These are phyloP conservation scores for Salarias fasciatus DNA, from an alignment of 2,797 vertebrate genomes.

Conservation along the genomic window DNA sequence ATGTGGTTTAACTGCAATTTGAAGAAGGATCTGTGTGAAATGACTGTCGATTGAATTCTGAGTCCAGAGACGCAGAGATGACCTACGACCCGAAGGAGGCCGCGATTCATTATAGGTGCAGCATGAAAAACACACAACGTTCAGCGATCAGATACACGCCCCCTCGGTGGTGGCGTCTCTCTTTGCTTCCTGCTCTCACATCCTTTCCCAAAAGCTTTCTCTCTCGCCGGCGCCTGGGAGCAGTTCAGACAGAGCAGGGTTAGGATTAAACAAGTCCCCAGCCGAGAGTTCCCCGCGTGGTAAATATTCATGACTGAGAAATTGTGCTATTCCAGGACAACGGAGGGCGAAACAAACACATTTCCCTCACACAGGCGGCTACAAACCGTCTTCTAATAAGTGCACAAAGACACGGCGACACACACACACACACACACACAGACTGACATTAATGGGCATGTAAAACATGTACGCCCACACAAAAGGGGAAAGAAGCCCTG, in stretches of 20 bases:
- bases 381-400: slow-evolving; percentile 15
- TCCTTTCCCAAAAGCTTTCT: slow-evolving; percentile 43
- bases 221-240: slow-evolving; percentile 42
- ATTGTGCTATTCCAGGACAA: slow-evolving; percentile 38
- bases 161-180: slow-evolving; percentile 27
- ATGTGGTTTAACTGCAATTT: slow-evolving; percentile 4
- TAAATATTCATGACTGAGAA: slow-evolving; percentile 69
- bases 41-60: slow-evolving; percentile 13
- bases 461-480: slow-evolving; percentile 57
- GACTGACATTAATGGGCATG: slow-evolving; percentile 44
- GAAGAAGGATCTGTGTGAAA: slow-evolving; percentile 15
- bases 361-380: slow-evolving; percentile 6
- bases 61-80: slow-evolving; percentile 17
- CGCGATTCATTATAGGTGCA: slow-evolving; percentile 41
- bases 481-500: slow-evolving; percentile 18
- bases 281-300: slow-evolving; percentile 54
- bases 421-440: slow-evolving; percentile 17
- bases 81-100: slow-evolving; percentile 26
- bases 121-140: slow-evolving; percentile 48
- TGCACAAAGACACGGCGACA: slow-evolving; percentile 23
- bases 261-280: slow-evolving; percentile 65
- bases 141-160: slow-evolving; percentile 29
- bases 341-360: slow-evolving; percentile 12
- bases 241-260: slow-evolving; percentile 56
- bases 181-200: slow-evolving; percentile 39